A percentile compares a stretch with the other conserved stretches of the same genome.
Evolutionary conservation across 2,113 vertebrate species (phyloP).

Genomic region (Coptodon rendalli): DNA sequence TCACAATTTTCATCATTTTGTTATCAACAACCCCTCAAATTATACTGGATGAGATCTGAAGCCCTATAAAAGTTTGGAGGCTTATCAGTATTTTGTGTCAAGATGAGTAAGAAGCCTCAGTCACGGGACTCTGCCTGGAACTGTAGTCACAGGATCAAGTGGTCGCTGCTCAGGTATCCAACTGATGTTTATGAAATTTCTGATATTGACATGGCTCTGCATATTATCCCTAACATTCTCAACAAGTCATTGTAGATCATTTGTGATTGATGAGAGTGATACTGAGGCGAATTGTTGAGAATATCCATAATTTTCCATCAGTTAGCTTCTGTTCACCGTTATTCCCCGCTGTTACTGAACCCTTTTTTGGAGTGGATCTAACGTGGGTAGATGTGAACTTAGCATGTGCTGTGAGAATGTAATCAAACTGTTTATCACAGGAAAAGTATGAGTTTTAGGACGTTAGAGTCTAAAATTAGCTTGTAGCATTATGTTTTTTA

Average conservation of each 20-base stretch:
- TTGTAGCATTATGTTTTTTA: not conserved
- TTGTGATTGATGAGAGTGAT: not conserved
- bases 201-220: not conserved
- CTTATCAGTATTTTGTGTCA: not conserved
- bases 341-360: rapidly evolving
- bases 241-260: not conserved
- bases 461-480: not conserved
- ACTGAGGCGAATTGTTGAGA: not conserved
- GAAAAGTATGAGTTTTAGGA: not conserved
- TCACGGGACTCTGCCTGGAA: not conserved
- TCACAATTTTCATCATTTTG: not conserved
- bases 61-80: not conserved
- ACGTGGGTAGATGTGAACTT: not conserved
- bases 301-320: not conserved
- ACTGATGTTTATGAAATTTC: not conserved
- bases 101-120: not conserved
- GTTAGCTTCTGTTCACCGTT: not conserved
- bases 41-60: not conserved
- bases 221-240: not conserved
- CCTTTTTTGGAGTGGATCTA: not conserved
- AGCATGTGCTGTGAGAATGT: not conserved
- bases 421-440: not conserved
- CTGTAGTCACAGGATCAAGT: not conserved
- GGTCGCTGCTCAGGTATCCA: not conserved
- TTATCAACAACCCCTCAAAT: not conserved